A percentile compares a stretch with the other conserved stretches of the same genome.
Evolutionary conservation across 2,113 vertebrate genomes (phyloP).

Genomic region (Hiodon tergisus): DNA sequence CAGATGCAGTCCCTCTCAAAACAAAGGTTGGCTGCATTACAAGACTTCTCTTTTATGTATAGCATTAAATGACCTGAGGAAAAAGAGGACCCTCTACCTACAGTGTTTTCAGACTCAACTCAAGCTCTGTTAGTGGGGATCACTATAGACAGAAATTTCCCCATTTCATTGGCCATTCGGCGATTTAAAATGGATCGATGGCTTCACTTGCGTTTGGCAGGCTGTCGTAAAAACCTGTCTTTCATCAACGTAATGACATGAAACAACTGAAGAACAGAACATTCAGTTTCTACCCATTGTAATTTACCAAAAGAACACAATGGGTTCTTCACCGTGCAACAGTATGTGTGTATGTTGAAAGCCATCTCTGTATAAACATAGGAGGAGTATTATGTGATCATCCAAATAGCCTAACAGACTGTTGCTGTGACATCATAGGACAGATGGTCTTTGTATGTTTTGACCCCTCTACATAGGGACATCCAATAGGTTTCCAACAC

Average conservation of each 20-base stretch:
- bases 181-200: too few species aligned
- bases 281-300: too few species aligned
- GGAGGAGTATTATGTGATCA: neutral
- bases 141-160: neutral
- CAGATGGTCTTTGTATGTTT: neutral
- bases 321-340: neutral
- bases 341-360: neutral
- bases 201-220: neutral
- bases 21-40: neutral
- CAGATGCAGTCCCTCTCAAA: neutral
- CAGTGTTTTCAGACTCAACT: neutral
- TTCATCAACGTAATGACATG: neutral
- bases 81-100: neutral
- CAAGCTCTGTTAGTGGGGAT: neutral
- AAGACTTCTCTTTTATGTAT: neutral
- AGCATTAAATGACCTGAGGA: neutral
- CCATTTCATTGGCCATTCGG: too few species aligned
- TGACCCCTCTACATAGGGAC: neutral
- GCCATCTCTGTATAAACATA: neutral
- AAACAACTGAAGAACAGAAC: too few species aligned
- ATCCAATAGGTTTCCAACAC: neutral
- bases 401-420: neutral
- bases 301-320: neutral
- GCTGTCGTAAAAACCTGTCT: neutral
- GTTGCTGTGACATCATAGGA: neutral